These are phyloP conservation scores for Pammene aurita DNA, from an alignment of 2,888 invertebrate species.

Conservation along the genomic window DNA sequence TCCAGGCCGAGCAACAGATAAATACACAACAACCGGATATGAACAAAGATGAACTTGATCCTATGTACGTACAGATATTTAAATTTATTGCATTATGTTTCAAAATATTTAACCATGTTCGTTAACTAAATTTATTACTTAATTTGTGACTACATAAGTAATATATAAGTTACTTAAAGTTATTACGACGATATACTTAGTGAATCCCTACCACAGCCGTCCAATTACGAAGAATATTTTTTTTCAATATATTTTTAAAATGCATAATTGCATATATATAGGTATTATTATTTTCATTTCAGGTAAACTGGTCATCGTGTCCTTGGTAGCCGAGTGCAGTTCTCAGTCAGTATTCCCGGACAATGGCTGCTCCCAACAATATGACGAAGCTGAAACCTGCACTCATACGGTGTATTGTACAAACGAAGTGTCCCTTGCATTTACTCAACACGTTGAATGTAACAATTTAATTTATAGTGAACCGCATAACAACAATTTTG, in stretches of 20 bases:
- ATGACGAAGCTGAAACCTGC: not conserved
- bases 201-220: too few species aligned
- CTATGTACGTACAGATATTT: slow-evolving; percentile 7
- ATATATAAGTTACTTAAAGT: too few species aligned
- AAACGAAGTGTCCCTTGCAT: too few species aligned
- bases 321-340: not conserved
- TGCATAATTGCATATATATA: not conserved
- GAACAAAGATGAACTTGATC: slow-evolving; percentile 18
- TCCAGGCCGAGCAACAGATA: slow-evolving; percentile 6
- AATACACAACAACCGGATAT: not conserved
- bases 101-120: too few species aligned
- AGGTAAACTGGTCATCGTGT: slow-evolving; percentile 15
- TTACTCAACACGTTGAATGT: not conserved
- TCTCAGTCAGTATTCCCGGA: not conserved
- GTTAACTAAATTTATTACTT: too few species aligned
- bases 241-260: too few species aligned
- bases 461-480: not conserved
- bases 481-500: not conserved
- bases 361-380: slow-evolving; percentile 7
- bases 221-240: too few species aligned
- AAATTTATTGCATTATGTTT: not conserved
- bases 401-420: slow-evolving; percentile 5
- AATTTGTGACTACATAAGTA: too few species aligned
- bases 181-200: too few species aligned
- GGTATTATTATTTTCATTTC: not conserved